Percentiles rank a stretch among this genome's conserved stretches.
These are phyloP conservation scores for Psilanteris sp. DNA, from an alignment of 1,140 invertebrate species.

Conservation along the genomic window DNA sequence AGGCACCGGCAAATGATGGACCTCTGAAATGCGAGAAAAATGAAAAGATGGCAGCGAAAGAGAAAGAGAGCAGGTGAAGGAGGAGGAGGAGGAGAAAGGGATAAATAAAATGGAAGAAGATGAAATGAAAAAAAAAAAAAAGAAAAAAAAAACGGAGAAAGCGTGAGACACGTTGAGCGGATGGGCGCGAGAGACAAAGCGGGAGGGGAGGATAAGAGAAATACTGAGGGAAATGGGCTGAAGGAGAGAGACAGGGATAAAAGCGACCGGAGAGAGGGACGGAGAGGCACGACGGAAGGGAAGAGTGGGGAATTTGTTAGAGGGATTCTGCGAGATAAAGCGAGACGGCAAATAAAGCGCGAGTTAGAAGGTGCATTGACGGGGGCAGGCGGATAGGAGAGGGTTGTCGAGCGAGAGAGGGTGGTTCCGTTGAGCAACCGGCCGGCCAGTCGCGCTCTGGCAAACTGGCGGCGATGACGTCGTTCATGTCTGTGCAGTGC, in stretches of 20 bases:
- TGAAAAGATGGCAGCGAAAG: slow-evolving; percentile 15
- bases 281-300: no score
- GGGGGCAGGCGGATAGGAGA: slow-evolving; percentile 28
- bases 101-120: slow-evolving; percentile 31
- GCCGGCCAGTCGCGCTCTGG: slow-evolving; percentile 74
- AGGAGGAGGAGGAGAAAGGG: background rate
- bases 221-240: slow-evolving; percentile 6
- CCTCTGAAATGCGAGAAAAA: slow-evolving; percentile 19
- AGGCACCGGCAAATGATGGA: slow-evolving; percentile 10
- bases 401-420: slow-evolving; percentile 53
- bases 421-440: slow-evolving; percentile 69
- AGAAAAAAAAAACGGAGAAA: slow-evolving; percentile 31
- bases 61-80: background rate
- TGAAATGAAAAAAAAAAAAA: slow-evolving; percentile 40
- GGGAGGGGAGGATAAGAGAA: slow-evolving; percentile 9
- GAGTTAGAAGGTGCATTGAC: slow-evolving; percentile 30
- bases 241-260: background rate
- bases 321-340: slow-evolving; percentile 39
- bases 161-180: slow-evolving; percentile 1
- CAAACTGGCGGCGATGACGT: slow-evolving; percentile 51
- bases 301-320: slow-evolving; percentile 29
- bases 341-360: slow-evolving; percentile 37
- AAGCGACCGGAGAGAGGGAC: no score
- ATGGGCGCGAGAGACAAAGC: slow-evolving; percentile 1
- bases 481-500: slow-evolving; percentile 29